A percentile compares a stretch with the other conserved stretches of the same genome.
phyloP scores from a whole-genome alignment of 2,113 vertebrate genomes.

The Montifringilla adamsi region DNA sequence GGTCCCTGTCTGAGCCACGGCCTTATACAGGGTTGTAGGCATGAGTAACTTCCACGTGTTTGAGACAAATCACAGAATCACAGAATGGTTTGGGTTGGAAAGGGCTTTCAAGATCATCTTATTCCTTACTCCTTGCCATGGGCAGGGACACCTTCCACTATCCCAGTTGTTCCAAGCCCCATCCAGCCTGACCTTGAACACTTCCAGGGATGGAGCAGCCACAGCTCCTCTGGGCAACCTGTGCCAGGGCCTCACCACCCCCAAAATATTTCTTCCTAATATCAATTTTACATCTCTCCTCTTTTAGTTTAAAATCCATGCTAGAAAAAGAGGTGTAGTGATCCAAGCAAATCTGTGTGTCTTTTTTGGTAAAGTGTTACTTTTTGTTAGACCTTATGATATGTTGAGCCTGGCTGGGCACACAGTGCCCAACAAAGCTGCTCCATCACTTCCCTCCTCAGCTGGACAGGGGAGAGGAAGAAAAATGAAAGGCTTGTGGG shows the following conservation, averaged over 20 bases:
- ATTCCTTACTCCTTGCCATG: not conserved
- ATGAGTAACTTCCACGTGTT: not conserved
- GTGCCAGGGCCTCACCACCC: not conserved
- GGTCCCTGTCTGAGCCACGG: not conserved
- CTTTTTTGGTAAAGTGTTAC: not conserved
- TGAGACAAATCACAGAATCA: not conserved
- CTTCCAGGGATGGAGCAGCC: not conserved
- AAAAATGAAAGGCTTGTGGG: not conserved
- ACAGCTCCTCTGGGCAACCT: not conserved
- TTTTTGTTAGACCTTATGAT: not conserved
- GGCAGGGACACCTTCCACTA: not conserved
- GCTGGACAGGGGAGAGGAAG: not conserved
- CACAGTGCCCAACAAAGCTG: fast-evolving
- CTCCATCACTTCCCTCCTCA: not conserved
- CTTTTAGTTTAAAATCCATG: not conserved
- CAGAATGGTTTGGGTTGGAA: not conserved
- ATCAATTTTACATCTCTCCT: not conserved
- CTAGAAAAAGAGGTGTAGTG: not conserved
- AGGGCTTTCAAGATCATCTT: not conserved
- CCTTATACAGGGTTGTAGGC: not conserved
- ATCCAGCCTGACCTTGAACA: fast-evolving
- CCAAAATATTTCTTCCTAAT: not conserved
- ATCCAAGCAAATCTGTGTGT: not conserved
- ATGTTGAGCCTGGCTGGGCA: fast-evolving
- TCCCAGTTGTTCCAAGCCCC: not conserved